A percentile compares a stretch with the other conserved stretches of the same genome.
phyloP scores from a whole-genome alignment of 2,888 invertebrate genomes.

The Caenorhabditis japonica region DNA sequence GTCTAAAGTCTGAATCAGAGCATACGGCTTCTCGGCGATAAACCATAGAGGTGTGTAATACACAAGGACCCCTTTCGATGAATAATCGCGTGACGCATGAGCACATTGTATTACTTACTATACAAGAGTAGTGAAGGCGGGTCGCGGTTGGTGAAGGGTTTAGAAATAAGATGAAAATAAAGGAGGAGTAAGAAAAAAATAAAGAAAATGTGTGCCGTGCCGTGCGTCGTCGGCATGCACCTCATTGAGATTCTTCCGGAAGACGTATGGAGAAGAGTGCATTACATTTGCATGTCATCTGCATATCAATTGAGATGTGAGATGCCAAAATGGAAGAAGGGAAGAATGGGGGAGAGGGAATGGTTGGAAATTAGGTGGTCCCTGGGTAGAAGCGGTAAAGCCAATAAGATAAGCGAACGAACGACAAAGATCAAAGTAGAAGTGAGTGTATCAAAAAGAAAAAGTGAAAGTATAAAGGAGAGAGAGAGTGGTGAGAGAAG shows the following conservation, averaged over 20 bases:
- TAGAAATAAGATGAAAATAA: too few species aligned
- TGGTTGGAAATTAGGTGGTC: too few species aligned
- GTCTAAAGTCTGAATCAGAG: too few species aligned
- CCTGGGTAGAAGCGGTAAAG: too few species aligned
- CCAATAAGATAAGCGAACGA: too few species aligned
- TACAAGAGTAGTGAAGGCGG: too few species aligned
- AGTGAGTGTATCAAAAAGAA: constrained; percentile 8
- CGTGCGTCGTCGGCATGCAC: too few species aligned
- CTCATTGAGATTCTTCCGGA: constrained; percentile 48
- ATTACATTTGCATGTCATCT: constrained; percentile 53
- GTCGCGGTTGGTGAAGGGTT: too few species aligned
- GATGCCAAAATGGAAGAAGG: constrained; percentile 1
- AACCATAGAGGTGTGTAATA: too few species aligned
- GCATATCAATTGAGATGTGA: constrained; percentile 31
- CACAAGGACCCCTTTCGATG: constrained; percentile 37
- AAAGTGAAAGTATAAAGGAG: too few species aligned
- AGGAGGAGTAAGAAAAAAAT: constrained; percentile 2
- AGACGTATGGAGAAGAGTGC: constrained; percentile 44
- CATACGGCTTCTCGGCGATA: too few species aligned
- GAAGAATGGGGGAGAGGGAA: too few species aligned
- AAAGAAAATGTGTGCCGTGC: constrained; percentile 7
- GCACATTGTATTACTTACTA: constrained; percentile 29
- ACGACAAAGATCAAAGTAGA: constrained; percentile 45
- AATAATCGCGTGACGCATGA: constrained; percentile 28
- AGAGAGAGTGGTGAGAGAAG: constrained; percentile 31